Percentiles rank a stretch among this genome's conserved stretches.
Evolutionary conservation across 2,113 vertebrate species (phyloP).

Genomic region (Siniperca knerii): DNA sequence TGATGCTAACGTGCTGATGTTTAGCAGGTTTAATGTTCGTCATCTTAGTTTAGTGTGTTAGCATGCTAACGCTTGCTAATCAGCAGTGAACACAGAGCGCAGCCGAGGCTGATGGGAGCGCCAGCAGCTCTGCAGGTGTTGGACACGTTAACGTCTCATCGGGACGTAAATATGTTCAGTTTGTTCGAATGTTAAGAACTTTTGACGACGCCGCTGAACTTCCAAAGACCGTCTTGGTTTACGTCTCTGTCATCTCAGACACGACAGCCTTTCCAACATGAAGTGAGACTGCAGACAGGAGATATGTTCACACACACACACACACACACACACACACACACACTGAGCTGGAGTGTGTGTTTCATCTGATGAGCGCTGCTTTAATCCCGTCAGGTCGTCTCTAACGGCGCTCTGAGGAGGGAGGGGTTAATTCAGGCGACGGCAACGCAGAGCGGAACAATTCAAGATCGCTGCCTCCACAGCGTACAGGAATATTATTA

Average conservation of each 20-base stretch:
- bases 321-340: background rate
- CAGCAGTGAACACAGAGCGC: too few species aligned
- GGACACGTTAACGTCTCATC: too few species aligned
- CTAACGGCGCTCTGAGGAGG: constrained; percentile 25
- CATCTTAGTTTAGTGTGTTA: too few species aligned
- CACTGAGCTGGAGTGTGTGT: constrained; percentile 4
- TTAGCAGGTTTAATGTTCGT: too few species aligned
- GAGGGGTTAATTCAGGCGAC: constrained; percentile 64
- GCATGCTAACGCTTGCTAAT: too few species aligned
- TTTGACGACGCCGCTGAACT: background rate
- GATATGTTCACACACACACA: background rate
- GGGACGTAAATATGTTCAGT: background rate
- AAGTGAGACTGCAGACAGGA: background rate
- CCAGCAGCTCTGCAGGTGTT: too few species aligned
- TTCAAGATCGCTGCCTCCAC: constrained; percentile 51
- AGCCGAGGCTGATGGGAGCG: too few species aligned
- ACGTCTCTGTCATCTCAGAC: background rate
- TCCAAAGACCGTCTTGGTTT: too few species aligned
- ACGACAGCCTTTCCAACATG: background rate
- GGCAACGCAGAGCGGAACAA: constrained; percentile 61
- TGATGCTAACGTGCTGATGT: too few species aligned
- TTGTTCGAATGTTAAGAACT: background rate
- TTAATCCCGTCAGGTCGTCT: constrained; percentile 58
- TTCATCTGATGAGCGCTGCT: constrained; percentile 9
- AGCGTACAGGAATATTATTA: constrained; percentile 44